Base-by-base conservation (phyloP, 92 coral and sea anemone genomes). In the Plumapathes pennacea region DNA sequence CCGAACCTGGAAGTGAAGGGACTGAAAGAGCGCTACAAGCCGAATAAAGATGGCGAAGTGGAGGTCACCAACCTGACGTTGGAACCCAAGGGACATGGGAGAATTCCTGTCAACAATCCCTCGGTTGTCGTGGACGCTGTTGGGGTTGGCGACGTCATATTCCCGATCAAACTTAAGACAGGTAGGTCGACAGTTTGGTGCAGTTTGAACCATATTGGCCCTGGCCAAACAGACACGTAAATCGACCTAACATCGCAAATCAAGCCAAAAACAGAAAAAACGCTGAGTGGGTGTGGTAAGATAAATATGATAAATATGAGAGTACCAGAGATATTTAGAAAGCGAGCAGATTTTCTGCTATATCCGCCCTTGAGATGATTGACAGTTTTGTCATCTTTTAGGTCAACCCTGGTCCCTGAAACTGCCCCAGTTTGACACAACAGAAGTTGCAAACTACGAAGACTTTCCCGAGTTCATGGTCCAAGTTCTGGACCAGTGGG, bases 401-500 rank as follows among this genome's bases (percentile, higher is more conserved):
- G 95, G 95, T 47, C 78, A 66, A 6, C 95, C 95, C 26, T 85
- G 77, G 31, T 44, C 73, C 4, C 59, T 86, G 28, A 82, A 82
- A 41, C 67, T 86, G 7, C 89, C 95, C 27, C 54, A 78, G 54
- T 86, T 86, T 48, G 95, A 86, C 34, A 71, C 74, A 4, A 69
- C 25, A 22, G 95, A 86, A 57, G 89, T 86, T 4, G 67, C 60
- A 17, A 86, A 86, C 69, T 82, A 81, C 37, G 95, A 82, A 13
- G 95, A 86, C 18, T 82, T 86, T 22, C 95, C 89, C 0, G 95
- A 86, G 46, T 86, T 86, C 56, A 61, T 77, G 0, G 73, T 71
- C 2, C 89, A 86, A 62, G 89, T 86, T 18, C 62, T 86, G 47
- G 95, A 86, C 51, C 73, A 60, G 40, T 86, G 95, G 95, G 83